Conservation (phyloP, 2,113 vertebrate species). For the Porphyrio hochstetteri region DNA sequence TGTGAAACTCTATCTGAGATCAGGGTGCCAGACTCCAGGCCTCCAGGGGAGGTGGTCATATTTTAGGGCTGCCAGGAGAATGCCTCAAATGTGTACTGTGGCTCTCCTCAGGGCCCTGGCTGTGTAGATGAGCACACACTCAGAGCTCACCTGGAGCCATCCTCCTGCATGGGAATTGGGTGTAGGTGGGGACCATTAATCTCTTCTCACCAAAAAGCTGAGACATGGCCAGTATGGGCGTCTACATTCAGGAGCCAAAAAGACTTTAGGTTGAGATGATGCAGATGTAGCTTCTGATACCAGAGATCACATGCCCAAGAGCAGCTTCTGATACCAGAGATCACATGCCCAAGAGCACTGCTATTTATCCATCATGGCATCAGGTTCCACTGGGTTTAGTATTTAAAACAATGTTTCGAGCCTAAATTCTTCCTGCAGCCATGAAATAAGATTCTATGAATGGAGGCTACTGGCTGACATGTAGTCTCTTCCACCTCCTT, state of each 20-base stretch:
- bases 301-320: not conserved
- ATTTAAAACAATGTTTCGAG: not conserved
- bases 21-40: not conserved
- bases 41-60: not conserved
- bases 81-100: fast-evolving
- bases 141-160: not conserved
- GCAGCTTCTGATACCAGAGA: not conserved
- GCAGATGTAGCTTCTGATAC: not conserved
- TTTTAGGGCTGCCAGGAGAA: not conserved
- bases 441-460: not conserved
- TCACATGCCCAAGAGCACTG: not conserved
- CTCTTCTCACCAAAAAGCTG: not conserved
- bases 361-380: not conserved
- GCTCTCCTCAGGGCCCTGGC: not conserved
- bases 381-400: not conserved
- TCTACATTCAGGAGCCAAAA: not conserved
- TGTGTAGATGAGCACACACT: fast-evolving
- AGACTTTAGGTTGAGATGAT: not conserved
- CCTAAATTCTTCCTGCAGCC: not conserved
- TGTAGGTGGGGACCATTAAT: not conserved
- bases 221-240: not conserved
- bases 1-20: not conserved
- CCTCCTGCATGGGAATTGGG: not conserved
- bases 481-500: not conserved
- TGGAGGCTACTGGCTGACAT: not conserved